These are phyloP conservation scores for Palloptera scutellata DNA, from an alignment of 2,888 invertebrate species.

Conservation along the genomic window DNA sequence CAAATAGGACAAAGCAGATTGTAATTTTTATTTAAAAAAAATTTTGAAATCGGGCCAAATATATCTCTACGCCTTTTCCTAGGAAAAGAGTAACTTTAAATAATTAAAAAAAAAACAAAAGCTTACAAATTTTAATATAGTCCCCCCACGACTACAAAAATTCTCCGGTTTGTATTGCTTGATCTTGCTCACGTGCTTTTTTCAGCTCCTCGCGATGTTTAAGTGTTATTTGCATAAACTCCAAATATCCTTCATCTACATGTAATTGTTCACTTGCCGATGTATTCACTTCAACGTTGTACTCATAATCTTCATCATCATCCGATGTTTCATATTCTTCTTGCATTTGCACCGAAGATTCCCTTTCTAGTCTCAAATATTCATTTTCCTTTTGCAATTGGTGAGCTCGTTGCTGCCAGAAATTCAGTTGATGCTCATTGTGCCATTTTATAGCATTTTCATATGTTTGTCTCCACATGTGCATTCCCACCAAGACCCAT, in stretches of 20 bases:
- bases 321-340: not conserved
- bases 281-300: no score
- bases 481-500: not conserved
- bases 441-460: slow-evolving; percentile 10
- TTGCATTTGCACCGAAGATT: not conserved
- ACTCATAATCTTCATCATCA: not conserved
- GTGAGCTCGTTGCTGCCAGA: slow-evolving; percentile 18
- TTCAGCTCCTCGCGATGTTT: slow-evolving; percentile 25
- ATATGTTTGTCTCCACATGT: slow-evolving; percentile 13
- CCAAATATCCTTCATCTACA: slow-evolving; percentile 14
- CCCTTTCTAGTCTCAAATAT: not conserved
- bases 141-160: no score
- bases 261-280: not conserved
- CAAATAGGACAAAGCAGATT: no score
- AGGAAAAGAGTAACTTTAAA: no score
- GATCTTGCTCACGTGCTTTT: not conserved
- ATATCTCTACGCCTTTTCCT: no score
- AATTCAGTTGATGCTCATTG: slow-evolving; percentile 12
- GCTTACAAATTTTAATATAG: no score
- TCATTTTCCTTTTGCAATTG: slow-evolving; percentile 18
- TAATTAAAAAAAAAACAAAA: no score
- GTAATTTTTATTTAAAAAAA: no score
- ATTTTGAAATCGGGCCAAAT: no score
- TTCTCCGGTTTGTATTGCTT: no score
- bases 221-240: slow-evolving; percentile 20